phyloP scores from a whole-genome alignment of 2,113 vertebrate genomes.

The Onychostruthus taczanowskii region DNA sequence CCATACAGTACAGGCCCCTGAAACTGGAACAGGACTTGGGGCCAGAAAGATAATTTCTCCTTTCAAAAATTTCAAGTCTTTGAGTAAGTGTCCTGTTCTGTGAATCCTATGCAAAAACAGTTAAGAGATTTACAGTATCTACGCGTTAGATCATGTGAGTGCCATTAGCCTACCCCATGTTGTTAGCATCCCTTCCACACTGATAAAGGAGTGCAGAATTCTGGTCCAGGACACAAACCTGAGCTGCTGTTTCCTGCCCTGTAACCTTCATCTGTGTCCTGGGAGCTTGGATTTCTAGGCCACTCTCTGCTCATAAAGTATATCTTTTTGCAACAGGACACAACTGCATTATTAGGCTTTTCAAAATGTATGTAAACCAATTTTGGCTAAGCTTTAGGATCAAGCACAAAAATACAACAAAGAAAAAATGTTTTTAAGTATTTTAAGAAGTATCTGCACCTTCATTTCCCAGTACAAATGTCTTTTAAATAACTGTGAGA shows the following conservation, averaged over 20 bases:
- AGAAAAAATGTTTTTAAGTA: not conserved
- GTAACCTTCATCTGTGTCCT: not conserved
- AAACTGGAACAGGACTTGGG: not conserved
- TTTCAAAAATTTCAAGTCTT: not conserved
- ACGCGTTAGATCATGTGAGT: not conserved
- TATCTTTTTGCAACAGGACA: not conserved
- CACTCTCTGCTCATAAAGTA: not conserved
- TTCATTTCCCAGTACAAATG: not conserved
- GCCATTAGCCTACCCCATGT: not conserved
- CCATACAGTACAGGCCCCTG: not conserved
- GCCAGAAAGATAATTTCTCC: not conserved
- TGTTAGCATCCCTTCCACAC: not conserved
- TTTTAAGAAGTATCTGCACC: not conserved
- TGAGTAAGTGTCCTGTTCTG: not conserved
- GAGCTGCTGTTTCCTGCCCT: not conserved
- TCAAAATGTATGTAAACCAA: not conserved
- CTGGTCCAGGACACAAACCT: not conserved
- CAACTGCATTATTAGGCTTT: not conserved
- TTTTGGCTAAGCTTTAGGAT: not conserved
- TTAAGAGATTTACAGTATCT: not conserved
- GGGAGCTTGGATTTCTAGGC: not conserved
- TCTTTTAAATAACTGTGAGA: not conserved
- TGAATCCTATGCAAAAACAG: not conserved
- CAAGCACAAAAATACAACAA: not conserved
- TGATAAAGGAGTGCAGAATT: not conserved